Evolutionary conservation across 2,888 invertebrate genomes (phyloP).

Genomic region (Dynastes tityus): DNA sequence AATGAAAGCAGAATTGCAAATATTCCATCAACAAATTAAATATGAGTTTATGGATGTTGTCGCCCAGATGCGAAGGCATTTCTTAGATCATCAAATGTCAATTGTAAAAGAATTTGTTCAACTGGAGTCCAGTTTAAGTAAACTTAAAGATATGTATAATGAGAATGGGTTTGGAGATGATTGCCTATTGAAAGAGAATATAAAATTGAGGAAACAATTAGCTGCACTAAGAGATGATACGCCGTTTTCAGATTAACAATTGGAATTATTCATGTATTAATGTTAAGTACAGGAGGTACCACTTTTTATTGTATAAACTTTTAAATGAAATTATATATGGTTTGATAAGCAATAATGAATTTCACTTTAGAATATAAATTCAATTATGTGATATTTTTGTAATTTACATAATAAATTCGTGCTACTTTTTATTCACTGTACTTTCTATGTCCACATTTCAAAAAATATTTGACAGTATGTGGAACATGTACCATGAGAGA

Average conservation of each 20-base stretch:
- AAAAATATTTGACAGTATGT: too few species aligned
- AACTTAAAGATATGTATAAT: slow-evolving; percentile 56
- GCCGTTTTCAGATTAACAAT: slow-evolving; percentile 42
- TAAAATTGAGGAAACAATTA: slow-evolving; percentile 63
- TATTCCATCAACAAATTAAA: slow-evolving; percentile 59
- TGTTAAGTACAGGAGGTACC: slow-evolving; percentile 32
- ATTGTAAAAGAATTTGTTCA: slow-evolving; percentile 66
- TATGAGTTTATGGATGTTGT: slow-evolving; percentile 59
- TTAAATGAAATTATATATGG: not conserved
- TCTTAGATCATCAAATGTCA: slow-evolving; percentile 64
- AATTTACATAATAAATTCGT: slow-evolving; percentile 16
- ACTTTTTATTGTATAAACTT: slow-evolving; percentile 31
- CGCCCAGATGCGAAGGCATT: slow-evolving; percentile 60
- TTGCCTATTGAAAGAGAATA: too few species aligned
- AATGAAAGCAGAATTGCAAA: slow-evolving; percentile 47
- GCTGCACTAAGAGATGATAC: slow-evolving; percentile 47
- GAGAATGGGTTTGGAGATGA: slow-evolving; percentile 68
- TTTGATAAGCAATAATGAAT: not conserved
- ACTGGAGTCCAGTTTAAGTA: slow-evolving; percentile 61
- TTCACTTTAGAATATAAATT: slow-evolving; percentile 1
- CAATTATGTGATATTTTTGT: slow-evolving; percentile 29
- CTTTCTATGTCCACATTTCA: too few species aligned
- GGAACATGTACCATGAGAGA: too few species aligned
- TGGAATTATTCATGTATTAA: slow-evolving; percentile 30
- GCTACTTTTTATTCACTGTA: too few species aligned